A percentile compares a stretch with the other conserved stretches of the same genome.
phyloP scores from a whole-genome alignment of 2,888 invertebrate species.

The Furcula furcula region DNA sequence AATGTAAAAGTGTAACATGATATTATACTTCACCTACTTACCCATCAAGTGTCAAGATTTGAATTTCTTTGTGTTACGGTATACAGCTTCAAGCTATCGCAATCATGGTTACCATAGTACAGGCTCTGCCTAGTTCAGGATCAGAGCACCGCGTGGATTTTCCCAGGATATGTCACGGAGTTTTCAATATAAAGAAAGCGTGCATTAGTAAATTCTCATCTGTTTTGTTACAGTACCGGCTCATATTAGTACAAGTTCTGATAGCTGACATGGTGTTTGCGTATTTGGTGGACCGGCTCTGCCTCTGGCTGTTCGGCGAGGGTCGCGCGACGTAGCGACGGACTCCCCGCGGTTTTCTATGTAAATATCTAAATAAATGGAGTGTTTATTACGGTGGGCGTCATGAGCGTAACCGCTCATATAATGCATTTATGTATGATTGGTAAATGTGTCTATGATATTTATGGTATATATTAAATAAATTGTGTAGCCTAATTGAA shows the following conservation, averaged over 20 bases:
- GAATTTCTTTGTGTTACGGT: not conserved
- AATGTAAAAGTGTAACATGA: too few relatives aligned
- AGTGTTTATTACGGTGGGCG: conserved; percentile 3
- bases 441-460: conserved; percentile 45
- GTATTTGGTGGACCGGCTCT: conserved; percentile 91
- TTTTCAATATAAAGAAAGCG: too few relatives aligned
- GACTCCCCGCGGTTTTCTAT: conserved; percentile 8
- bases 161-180: too few relatives aligned
- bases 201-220: too few relatives aligned
- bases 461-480: conserved; percentile 38
- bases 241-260: conserved; percentile 90
- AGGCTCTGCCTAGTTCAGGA: too few relatives aligned
- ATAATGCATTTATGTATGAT: conserved; percentile 55
- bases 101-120: too few relatives aligned
- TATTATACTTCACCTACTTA: too few relatives aligned
- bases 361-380: conserved; percentile 24
- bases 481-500: conserved; percentile 49
- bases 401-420: conserved; percentile 48
- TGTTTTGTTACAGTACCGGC: conserved; percentile 89
- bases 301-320: conserved; percentile 93
- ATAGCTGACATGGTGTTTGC: conserved; percentile 93
- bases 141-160: too few relatives aligned
- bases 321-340: conserved; percentile 74
- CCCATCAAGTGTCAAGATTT: too few relatives aligned
- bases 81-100: too few relatives aligned